These are phyloP conservation scores for Noctua pronuba DNA, from an alignment of 2,888 invertebrate species.

Conservation along the genomic window DNA sequence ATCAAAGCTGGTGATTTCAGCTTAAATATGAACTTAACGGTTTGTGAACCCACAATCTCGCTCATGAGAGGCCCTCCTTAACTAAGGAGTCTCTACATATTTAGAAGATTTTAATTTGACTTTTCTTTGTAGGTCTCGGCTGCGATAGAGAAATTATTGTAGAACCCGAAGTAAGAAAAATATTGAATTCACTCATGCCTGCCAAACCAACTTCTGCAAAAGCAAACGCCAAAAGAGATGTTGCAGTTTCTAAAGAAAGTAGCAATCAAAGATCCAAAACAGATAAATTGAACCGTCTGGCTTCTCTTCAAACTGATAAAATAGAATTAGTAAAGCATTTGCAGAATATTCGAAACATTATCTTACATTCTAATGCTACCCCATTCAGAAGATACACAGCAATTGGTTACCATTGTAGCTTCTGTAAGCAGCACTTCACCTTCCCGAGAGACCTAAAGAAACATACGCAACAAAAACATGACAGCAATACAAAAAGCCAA, in stretches of 20 bases:
- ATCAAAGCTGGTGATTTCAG: neutral
- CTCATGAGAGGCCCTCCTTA: neutral
- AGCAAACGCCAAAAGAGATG: neutral
- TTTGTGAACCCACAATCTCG: neutral
- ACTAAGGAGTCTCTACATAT: neutral
- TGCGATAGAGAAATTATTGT: neutral
- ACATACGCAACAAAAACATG: conserved; percentile 73
- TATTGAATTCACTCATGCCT: conserved; percentile 1
- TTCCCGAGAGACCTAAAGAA: conserved; percentile 75
- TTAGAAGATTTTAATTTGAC: neutral
- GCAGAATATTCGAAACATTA: conserved; percentile 73
- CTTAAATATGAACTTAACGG: neutral
- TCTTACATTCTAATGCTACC: conserved; percentile 77
- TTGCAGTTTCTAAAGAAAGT: neutral
- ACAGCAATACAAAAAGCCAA: conserved; percentile 60
- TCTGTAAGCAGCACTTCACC: conserved; percentile 71
- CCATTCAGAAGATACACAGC: conserved; percentile 74
- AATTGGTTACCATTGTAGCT: conserved; percentile 76
- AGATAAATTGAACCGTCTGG: neutral
- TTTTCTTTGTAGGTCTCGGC: neutral
- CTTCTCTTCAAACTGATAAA: conserved; percentile 7
- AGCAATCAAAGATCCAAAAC: neutral
- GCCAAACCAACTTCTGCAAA: neutral
- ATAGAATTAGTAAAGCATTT: conserved; percentile 53
- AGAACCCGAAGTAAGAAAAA: neutral